A percentile compares a stretch with the other conserved stretches of the same genome.
Evolutionary conservation across 1,140 invertebrate genomes (phyloP).

Genomic region (Linepithema humile): DNA sequence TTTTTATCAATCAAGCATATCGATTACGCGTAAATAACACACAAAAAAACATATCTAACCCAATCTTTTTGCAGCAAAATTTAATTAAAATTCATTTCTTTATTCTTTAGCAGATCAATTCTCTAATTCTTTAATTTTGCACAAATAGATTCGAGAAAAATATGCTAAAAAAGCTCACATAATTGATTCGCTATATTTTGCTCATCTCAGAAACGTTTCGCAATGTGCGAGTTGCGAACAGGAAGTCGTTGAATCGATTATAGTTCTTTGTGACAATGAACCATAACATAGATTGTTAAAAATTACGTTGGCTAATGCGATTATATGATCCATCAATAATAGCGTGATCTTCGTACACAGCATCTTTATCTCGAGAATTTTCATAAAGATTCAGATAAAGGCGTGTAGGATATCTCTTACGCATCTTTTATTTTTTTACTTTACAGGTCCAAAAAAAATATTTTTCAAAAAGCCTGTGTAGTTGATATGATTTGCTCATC

Average conservation of each 20-base stretch:
- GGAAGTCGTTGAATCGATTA: slow-evolving; percentile 15
- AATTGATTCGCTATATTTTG: neutral
- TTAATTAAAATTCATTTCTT: neutral
- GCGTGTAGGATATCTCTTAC: neutral
- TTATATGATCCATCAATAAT: slow-evolving; percentile 20
- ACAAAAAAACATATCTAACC: neutral
- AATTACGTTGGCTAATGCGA: neutral
- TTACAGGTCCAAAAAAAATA: too few species aligned
- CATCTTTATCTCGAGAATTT: neutral
- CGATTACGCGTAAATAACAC: neutral
- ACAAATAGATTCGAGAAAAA: neutral
- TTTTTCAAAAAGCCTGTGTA: too few species aligned
- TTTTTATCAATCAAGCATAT: neutral
- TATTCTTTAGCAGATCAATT: too few species aligned
- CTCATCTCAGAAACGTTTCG: slow-evolving; percentile 9
- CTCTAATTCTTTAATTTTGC: too few species aligned
- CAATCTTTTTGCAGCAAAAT: neutral
- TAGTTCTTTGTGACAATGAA: slow-evolving; percentile 29
- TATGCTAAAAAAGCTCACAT: neutral
- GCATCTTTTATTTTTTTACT: too few species aligned
- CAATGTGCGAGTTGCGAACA: neutral
- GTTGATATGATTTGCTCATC: too few species aligned
- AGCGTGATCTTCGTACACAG: neutral
- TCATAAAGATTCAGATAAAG: slow-evolving; percentile 21
- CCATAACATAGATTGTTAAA: neutral